Evolutionary conservation across 2,113 vertebrate genomes (phyloP).

Genomic region (Calidris pygmaea): DNA sequence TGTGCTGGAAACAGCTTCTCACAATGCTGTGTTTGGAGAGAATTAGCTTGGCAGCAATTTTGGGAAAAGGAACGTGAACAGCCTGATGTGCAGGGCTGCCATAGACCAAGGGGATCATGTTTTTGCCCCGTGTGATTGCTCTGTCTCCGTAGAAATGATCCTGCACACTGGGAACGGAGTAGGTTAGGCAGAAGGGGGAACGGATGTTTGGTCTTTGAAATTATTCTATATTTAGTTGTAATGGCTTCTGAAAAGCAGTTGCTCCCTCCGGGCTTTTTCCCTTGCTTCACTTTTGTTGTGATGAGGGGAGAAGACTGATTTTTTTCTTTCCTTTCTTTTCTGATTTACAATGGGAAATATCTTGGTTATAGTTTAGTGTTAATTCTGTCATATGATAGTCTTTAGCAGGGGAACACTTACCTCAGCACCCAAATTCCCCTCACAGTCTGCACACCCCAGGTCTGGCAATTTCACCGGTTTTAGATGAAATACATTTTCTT

Average conservation of each 20-base stretch:
- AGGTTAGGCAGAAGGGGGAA: neutral
- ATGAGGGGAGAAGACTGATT: neutral
- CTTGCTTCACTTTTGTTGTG: neutral
- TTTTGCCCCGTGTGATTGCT: neutral
- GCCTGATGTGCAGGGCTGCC: neutral
- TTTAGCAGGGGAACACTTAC: neutral
- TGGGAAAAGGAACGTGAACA: neutral
- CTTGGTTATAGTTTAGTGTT: neutral
- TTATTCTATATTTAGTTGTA: neutral
- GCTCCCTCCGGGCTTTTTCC: neutral
- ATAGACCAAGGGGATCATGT: fast-evolving
- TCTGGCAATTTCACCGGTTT: neutral
- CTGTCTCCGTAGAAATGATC: neutral
- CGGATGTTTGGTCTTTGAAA: neutral
- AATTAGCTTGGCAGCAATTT: neutral
- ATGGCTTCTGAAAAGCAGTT: neutral
- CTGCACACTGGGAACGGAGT: neutral
- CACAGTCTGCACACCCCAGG: neutral
- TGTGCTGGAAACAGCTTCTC: neutral
- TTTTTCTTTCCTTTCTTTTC: neutral
- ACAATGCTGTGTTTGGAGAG: fast-evolving
- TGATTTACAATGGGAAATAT: neutral
- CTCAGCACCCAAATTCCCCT: neutral
- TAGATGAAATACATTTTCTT: neutral
- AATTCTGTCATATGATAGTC: neutral